phyloP scores from a whole-genome alignment of 2,113 vertebrate species.

The Pangasianodon gigas region DNA sequence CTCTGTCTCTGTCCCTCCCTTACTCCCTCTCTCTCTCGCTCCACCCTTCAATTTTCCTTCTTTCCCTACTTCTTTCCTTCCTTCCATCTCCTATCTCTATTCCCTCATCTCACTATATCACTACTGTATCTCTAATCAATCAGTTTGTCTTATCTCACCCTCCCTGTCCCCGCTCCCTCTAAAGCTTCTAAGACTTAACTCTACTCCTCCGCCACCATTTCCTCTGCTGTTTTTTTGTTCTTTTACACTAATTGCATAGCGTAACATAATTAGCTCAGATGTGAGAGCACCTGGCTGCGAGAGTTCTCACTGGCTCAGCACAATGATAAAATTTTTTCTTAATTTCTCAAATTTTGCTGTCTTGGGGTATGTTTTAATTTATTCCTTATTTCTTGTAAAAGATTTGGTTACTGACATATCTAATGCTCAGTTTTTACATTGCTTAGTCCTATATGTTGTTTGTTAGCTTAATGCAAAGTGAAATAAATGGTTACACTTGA shows the following conservation, averaged over 20 bases:
- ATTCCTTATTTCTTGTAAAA: neutral
- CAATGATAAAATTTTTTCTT: neutral
- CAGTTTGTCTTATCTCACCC: neutral
- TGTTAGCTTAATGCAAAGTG: neutral
- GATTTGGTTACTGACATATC: neutral
- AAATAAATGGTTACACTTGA: neutral
- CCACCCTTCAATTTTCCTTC: neutral
- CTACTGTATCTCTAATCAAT: neutral
- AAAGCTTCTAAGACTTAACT: neutral
- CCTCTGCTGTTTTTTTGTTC: neutral
- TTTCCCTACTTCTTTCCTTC: neutral
- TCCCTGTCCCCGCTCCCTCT: neutral
- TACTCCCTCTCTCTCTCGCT: neutral
- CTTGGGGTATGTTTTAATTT: neutral
- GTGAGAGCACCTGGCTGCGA: neutral
- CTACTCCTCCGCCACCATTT: neutral
- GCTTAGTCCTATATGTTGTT: no score
- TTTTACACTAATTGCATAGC: neutral
- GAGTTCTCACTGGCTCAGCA: neutral
- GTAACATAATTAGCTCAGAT: constrained; percentile 27
- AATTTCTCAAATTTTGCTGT: neutral
- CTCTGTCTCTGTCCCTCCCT: neutral
- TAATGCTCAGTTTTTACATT: neutral
- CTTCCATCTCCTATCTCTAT: neutral
- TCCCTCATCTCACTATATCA: neutral